Conservation (phyloP, 2,888 invertebrate species). For the Leptinotarsa rubiginosa region DNA sequence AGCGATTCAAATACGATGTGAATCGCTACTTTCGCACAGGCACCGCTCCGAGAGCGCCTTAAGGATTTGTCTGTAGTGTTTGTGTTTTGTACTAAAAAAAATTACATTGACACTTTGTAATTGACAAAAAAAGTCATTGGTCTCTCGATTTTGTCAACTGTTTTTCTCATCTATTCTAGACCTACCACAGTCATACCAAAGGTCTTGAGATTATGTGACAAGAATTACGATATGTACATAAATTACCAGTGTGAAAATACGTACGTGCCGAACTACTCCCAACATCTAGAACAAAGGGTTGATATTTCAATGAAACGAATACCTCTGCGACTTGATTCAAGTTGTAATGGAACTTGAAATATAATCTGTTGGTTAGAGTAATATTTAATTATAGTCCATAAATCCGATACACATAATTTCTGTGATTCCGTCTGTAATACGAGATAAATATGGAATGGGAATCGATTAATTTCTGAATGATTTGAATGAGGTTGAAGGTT, state of each 20-base stretch:
- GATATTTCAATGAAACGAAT: background rate
- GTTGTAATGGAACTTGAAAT: constrained; percentile 33
- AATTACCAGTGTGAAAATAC: background rate
- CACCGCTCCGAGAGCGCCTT: too few species aligned
- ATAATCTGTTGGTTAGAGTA: constrained; percentile 58
- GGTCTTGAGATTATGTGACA: too few species aligned
- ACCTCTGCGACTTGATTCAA: background rate
- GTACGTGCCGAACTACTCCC: background rate
- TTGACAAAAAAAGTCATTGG: too few species aligned
- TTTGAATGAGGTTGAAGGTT: constrained; percentile 2
- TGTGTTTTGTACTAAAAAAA: too few species aligned
- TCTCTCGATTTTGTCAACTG: too few species aligned
- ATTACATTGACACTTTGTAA: too few species aligned
- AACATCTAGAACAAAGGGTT: background rate
- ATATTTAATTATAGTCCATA: constrained; percentile 58
- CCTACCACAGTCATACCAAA: too few species aligned
- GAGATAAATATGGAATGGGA: constrained; percentile 60
- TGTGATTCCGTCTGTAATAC: constrained; percentile 55
- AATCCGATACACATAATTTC: constrained; percentile 51
- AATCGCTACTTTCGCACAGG: too few species aligned
- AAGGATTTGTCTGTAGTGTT: too few species aligned
- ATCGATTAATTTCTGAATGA: constrained; percentile 61
- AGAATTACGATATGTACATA: too few species aligned
- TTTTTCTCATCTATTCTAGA: too few species aligned
- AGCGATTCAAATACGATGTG: too few species aligned